Conservation (phyloP, 2,113 vertebrate species). For the Garra rufa region DNA sequence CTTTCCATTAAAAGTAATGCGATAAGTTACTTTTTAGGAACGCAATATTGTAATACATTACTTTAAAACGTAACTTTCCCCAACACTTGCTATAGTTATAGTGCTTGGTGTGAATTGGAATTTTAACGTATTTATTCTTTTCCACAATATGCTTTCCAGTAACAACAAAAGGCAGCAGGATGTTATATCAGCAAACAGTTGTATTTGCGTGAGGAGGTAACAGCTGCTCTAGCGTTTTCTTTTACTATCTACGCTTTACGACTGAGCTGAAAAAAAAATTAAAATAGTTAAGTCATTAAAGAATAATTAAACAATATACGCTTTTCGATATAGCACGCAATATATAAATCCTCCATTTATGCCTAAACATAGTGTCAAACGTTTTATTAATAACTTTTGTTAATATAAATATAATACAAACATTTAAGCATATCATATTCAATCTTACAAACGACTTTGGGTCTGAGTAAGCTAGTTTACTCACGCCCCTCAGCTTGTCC, state of each 20-base stretch:
- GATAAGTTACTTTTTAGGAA: too few species aligned
- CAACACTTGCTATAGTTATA: too few species aligned
- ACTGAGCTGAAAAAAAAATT: neutral
- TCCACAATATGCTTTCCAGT: neutral
- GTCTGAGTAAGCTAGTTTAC: neutral
- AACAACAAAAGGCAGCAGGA: neutral
- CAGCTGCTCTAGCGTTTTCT: neutral
- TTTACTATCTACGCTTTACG: neutral
- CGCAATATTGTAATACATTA: too few species aligned
- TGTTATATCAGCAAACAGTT: neutral
- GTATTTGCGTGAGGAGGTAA: neutral
- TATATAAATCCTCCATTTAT: neutral
- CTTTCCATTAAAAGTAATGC: too few species aligned
- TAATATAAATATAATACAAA: neutral
- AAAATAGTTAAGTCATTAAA: neutral
- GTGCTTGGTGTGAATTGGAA: neutral
- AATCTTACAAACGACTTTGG: neutral
- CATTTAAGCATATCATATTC: neutral
- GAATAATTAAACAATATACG: neutral
- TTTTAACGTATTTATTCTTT: neutral
- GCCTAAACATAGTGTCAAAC: neutral
- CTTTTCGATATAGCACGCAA: neutral
- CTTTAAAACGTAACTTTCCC: too few species aligned
- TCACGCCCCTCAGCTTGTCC: neutral
- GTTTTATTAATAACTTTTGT: neutral